Evolutionary conservation across 53 echinoderm and acorn worm genomes (phyloP), one percentile per base, ranked within the genome.

Genomic region (Glandiceps talaboti): DNA sequence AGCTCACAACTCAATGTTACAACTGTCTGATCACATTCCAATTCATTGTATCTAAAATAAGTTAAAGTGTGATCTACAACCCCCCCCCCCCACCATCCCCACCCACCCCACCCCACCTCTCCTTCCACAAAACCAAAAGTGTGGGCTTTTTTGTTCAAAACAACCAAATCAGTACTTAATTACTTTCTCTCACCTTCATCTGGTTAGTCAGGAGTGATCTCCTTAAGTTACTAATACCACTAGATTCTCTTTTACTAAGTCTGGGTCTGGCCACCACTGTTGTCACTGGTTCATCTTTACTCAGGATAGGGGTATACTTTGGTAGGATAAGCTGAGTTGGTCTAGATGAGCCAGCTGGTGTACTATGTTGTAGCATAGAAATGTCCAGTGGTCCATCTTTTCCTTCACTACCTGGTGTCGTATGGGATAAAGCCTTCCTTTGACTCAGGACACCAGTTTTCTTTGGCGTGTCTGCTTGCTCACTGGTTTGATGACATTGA

Each of bases 311-410:
- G 79, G 90, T 90, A 81, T 84, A 81, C 29, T 81, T 84, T 6
- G 86, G 77, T 0, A 75, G 74, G 29, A 27, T 74, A 1, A 73
- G 31, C 25, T 73, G 30, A 27, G 82, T 74, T 29, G 76, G 73
- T 29, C 81, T 33, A 14, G 76, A 27, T 10, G 86, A 30, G 14
- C 86, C 76, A 25, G 85, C 78, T 14, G 91, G 91, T 25, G 91
- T 91, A 33, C 91, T 91, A 32, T 88, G 88, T 77, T 84, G 83
- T 1, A 82, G 90, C 73, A n/a, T n/a, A n/a, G n/a, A n/a, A n/a
- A n/a, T n/a, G 28, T 32, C 75, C 31, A 28, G 0, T 76, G 28
- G 75, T 75, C 76, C 30, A 80, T 25, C 30, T 80, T 74, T 33
- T 31, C 0, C 74, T 64, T 14, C 32, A 30, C 33, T 33, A 79